Conservation (phyloP, 2,888 invertebrate species). For the Dolomedes plantarius region DNA sequence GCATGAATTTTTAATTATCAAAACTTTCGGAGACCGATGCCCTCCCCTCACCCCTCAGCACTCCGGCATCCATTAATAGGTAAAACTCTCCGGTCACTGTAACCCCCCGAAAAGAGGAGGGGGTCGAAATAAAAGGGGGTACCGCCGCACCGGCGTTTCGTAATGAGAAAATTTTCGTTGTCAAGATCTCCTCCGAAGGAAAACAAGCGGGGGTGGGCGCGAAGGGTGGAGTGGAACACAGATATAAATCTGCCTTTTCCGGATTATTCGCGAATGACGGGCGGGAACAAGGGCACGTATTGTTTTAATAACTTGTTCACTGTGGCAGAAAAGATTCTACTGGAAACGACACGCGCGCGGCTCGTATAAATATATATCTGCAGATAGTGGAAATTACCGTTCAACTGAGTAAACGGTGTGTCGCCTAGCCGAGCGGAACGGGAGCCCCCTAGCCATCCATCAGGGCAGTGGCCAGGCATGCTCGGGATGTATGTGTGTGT, state of each 20-base stretch:
- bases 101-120: conserved; percentile 13
- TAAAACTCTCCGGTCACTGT: conserved; percentile 66
- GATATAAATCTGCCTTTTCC: conserved; percentile 68
- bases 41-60: conserved; percentile 9
- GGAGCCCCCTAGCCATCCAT: conserved; percentile 59
- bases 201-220: conserved; percentile 31
- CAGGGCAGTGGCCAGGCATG: conserved; percentile 59
- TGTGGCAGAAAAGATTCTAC: conserved; percentile 68
- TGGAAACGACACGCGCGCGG: conserved; percentile 62
- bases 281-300: conserved; percentile 59
- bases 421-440: conserved; percentile 53
- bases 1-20: conserved; percentile 72
- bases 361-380: conserved; percentile 54
- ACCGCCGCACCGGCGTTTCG: conserved; percentile 11
- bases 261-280: conserved; percentile 68
- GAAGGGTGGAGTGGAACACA: conserved; percentile 25
- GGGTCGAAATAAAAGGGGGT: conserved; percentile 11
- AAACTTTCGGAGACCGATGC: conserved; percentile 59
- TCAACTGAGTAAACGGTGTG: conserved; percentile 68
- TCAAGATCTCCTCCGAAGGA: conserved; percentile 55
- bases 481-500: neutral
- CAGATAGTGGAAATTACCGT: conserved; percentile 67
- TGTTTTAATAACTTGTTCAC: conserved; percentile 71
- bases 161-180: conserved; percentile 70
- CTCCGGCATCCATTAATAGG: conserved; percentile 59